phyloP scores from a whole-genome alignment of 2,797 vertebrate genomes.

The Tadarida brasiliensis region DNA sequence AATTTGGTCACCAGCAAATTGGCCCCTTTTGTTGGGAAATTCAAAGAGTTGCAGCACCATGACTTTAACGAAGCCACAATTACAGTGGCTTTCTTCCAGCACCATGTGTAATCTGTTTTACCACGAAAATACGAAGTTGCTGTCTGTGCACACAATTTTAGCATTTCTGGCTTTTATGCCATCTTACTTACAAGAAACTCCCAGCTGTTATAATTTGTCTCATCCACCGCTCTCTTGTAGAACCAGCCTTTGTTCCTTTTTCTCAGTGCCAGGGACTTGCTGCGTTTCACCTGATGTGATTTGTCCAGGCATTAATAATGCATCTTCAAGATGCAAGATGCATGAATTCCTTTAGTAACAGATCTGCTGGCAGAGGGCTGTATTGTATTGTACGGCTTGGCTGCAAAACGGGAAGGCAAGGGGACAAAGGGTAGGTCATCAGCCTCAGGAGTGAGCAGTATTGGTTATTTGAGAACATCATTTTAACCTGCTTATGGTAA shows the following conservation, averaged over 20 bases:
- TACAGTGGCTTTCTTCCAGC: conserved; percentile 82
- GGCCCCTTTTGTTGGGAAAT: conserved; percentile 82
- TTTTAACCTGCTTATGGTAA: conserved; percentile 54
- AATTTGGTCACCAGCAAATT: conserved; percentile 84
- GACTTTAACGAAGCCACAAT: conserved; percentile 83
- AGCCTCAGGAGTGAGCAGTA: conserved; percentile 15
- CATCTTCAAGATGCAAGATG: conserved; percentile 91
- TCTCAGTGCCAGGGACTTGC: conserved; percentile 90
- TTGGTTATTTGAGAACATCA: conserved; percentile 68
- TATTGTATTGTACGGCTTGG: conserved; percentile 71
- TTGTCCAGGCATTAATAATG: conserved; percentile 92
- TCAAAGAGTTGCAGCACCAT: conserved; percentile 81
- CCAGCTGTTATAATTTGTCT: conserved; percentile 91
- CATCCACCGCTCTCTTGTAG: conserved; percentile 88
- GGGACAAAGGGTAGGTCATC: conserved; percentile 71
- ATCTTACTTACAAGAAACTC: conserved; percentile 88
- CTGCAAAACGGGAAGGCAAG: conserved; percentile 60
- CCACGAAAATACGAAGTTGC: conserved; percentile 80
- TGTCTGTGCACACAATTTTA: conserved; percentile 87
- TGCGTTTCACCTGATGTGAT: conserved; percentile 91
- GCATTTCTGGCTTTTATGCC: conserved; percentile 87
- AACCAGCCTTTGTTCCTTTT: conserved; percentile 90
- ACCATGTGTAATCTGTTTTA: conserved; percentile 81
- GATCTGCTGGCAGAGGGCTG: conserved; percentile 81
- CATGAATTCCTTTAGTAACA: conserved; percentile 89